Conservation (phyloP, 64 coral and sea anemone species). For the Montipora sp. region DNA sequence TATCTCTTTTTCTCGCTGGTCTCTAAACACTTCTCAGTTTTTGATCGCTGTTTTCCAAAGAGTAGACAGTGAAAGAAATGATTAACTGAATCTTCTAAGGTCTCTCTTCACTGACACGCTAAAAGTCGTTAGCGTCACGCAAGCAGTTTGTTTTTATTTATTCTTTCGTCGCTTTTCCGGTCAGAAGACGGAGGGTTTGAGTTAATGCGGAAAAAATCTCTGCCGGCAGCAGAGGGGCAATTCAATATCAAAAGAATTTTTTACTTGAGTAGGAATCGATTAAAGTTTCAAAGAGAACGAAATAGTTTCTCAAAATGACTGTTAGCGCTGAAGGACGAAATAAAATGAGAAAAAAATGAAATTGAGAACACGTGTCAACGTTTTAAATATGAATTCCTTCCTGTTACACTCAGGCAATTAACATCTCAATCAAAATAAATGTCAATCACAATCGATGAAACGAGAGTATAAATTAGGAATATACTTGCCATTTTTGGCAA, state of each 20-base stretch:
- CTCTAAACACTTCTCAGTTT: background rate
- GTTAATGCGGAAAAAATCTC: background rate
- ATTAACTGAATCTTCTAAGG: too few species aligned
- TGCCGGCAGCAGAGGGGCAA: background rate
- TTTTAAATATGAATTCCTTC: slow-evolving; percentile 4
- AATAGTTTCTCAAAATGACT: background rate
- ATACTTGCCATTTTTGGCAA: background rate
- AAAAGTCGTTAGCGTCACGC: slow-evolving; percentile 7
- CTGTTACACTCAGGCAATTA: slow-evolving; percentile 27
- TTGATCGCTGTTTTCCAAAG: background rate
- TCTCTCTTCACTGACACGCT: slow-evolving; percentile 1
- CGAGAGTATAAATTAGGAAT: slow-evolving; percentile 20
- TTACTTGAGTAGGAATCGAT: background rate
- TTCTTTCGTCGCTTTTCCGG: slow-evolving; percentile 12
- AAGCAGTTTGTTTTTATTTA: background rate
- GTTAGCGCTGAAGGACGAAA: slow-evolving; percentile 28
- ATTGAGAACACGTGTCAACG: slow-evolving; percentile 20
- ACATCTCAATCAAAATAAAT: slow-evolving; percentile 27
- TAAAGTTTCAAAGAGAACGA: slow-evolving; percentile 25
- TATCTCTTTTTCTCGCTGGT: too few species aligned
- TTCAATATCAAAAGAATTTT: background rate
- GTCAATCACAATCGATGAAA: slow-evolving; percentile 18
- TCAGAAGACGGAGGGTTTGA: background rate
- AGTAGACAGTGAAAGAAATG: background rate
- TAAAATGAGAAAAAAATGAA: background rate